A percentile compares a stretch with the other conserved stretches of the same genome.
phyloP scores from a whole-genome alignment of 2,797 vertebrate genomes.

The Bradypus variegatus region DNA sequence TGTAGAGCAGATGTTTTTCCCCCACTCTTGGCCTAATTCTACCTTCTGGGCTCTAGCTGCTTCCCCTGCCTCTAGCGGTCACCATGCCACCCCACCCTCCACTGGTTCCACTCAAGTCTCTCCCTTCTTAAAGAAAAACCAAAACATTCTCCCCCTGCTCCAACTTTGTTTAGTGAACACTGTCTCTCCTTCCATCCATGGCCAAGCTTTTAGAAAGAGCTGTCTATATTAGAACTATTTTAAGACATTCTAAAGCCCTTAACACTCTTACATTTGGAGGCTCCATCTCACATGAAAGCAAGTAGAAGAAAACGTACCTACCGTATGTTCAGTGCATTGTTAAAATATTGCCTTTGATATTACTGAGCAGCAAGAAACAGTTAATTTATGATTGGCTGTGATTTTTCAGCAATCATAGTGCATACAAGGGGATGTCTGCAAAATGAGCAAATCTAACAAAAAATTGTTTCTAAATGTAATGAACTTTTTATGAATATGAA shows the following conservation, averaged over 20 bases:
- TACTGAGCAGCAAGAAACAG: not conserved
- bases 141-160: not conserved
- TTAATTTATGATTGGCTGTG: conserved; percentile 40
- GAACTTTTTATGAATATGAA: conserved; percentile 53
- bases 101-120: not conserved
- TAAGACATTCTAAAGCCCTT: conserved; percentile 14
- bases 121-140: not conserved
- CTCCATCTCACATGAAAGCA: not conserved
- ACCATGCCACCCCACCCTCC: not conserved
- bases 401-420: conserved; percentile 31
- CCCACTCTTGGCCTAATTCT: not conserved
- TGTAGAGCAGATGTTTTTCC: not conserved
- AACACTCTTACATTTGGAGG: not conserved
- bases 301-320: conserved; percentile 20
- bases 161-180: not conserved
- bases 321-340: not conserved
- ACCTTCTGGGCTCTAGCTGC: not conserved
- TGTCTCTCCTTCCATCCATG: not conserved
- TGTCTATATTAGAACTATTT: conserved; percentile 13
- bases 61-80: not conserved
- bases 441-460: conserved; percentile 44
- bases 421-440: not conserved
- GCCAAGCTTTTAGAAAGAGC: not conserved
- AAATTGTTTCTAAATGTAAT: conserved; percentile 49
- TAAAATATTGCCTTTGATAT: not conserved